Base-by-base conservation (phyloP, 2,888 invertebrate species). In the Drosophila merina region DNA sequence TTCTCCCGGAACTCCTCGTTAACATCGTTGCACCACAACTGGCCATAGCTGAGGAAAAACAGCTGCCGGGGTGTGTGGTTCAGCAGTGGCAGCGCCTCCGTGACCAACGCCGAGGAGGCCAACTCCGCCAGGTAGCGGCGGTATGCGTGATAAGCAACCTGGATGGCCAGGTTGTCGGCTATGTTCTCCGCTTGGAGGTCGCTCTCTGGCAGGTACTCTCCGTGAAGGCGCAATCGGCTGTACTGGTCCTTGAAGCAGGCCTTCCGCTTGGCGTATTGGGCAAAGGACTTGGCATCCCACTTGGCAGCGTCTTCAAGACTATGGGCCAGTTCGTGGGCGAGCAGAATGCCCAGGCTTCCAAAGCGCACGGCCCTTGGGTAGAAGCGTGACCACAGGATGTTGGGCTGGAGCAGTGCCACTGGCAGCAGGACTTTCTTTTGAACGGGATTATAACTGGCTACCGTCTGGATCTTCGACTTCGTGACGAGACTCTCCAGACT, bases 161-260 rank as follows among this genome's bases (percentile, higher is more conserved):
- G 91, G 0, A 91, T 33, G n/a, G 87, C 90, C 10, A 82, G 82
- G 64, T 90, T 91, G 47, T 91, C 91, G 3, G 91, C 90, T 5
- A 91, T 88, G 49, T 91, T 89, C 60, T 88, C 88, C 14, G 86
- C 59, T 48, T 91, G 89, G 36, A 88, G 56, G 4, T 89, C 88
- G 2, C 76, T 84, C 36, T 83, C 69, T 0, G 89, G 76, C 30
- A 90, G 57, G 57, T 84, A 86, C n/a, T 78, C 73, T 0, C 89
- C 88, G 31, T 74, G 77, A 5, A 80, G 78, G 0, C 89, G 89
- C 45, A 80, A 76, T 0, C 76, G 79, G 20, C 88, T 85, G 48
- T 91, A 91, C 52, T 91, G 90, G 8, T 79, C 70, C 56, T 83
- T 87, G 28, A 89, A 90, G 54, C 91, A 91, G 1, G 75, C 44